Evolutionary conservation across 2,888 invertebrate species (phyloP).

Genomic region (Apomyelois bistriatella): DNA sequence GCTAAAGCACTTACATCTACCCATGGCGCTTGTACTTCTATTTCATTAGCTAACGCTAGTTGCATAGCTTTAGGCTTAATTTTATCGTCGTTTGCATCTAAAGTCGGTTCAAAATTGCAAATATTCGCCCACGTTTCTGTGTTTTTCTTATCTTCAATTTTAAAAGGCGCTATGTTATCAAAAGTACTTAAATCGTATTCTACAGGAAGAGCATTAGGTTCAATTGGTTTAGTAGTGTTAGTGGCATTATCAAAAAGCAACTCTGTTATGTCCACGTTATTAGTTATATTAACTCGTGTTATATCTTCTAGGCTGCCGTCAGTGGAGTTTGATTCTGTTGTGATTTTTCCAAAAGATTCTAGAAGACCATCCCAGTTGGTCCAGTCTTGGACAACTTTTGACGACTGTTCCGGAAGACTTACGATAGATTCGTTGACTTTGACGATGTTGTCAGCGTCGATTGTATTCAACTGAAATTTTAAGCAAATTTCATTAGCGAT

Average conservation of each 20-base stretch:
- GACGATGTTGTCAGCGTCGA: slow-evolving; percentile 26
- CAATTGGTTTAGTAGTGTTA: slow-evolving; percentile 44
- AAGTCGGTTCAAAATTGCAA: slow-evolving; percentile 41
- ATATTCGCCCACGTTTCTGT: slow-evolving; percentile 49
- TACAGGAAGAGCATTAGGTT: slow-evolving; percentile 37
- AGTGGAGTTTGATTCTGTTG: slow-evolving; percentile 67
- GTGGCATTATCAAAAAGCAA: slow-evolving; percentile 58
- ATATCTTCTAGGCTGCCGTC: slow-evolving; percentile 64
- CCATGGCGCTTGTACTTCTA: slow-evolving; percentile 88
- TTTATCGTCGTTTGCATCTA: slow-evolving; percentile 26
- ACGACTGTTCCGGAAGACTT: background rate
- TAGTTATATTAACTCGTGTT: slow-evolving; percentile 40
- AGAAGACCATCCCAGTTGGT: slow-evolving; percentile 72
- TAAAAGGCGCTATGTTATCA: slow-evolving; percentile 49
- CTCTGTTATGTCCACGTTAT: slow-evolving; percentile 64
- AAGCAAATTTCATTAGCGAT: background rate
- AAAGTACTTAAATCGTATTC: slow-evolving; percentile 60
- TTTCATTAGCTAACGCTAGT: slow-evolving; percentile 86
- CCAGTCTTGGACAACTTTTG: slow-evolving; percentile 31
- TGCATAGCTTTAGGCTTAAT: slow-evolving; percentile 81
- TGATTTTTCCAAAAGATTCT: slow-evolving; percentile 69
- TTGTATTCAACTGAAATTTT: slow-evolving; percentile 44
- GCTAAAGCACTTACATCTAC: slow-evolving; percentile 85
- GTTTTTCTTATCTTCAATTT: slow-evolving; percentile 44
- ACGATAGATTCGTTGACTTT: slow-evolving; percentile 30